Evolutionary conservation across 2,113 vertebrate species (phyloP), one percentile per base, ranked within the genome.

Genomic region (Cyprinodon brontotheroides): DNA sequence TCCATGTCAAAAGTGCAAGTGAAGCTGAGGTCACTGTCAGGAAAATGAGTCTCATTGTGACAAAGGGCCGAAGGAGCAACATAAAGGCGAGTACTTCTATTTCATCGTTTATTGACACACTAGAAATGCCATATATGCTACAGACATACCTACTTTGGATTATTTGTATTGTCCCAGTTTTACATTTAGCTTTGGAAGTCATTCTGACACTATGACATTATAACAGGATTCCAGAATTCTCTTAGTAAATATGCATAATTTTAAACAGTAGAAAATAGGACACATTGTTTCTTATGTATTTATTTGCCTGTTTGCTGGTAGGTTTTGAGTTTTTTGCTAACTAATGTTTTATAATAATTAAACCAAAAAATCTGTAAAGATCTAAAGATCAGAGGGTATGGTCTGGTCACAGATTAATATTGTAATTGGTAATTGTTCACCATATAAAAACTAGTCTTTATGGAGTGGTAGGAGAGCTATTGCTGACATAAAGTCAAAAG

Each of bases 1-100:
- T 73, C 74, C 50, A 75, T 89, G 88, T 90, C 91, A 93, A 93
- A 93, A 91, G 90, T 90, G 87, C 87, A 89, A 88, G 83, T 86
- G 83, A 91, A 91, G 89, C 89, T 87, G 62, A 79, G 83, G 81
- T 87, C 85, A 88, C 84, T 86, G 88, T 92, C 88, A 89, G 82
- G 83, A 88, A 84, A 89, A 89, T 89, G 85, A 89, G 75, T 84
- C 63, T 79, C 88, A 83, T 74, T 65, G 83, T 79, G 79, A 88
- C 80, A 87, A 86, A 79, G 82, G 80, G 70, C 74, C 79, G 73
- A 77, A 86, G 82, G 75, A 80, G 73, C 77, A 74, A 67, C 66
- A 80, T 41, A 76, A 68, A 50, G 87, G 41, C 64, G 74, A 83
- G 75, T 86, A n/a, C 22, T 70, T 41, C 22, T 29, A 38, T 61